These are phyloP conservation scores for Phlogophora meticulosa DNA, from an alignment of 2,888 invertebrate species.

Conservation along the genomic window DNA sequence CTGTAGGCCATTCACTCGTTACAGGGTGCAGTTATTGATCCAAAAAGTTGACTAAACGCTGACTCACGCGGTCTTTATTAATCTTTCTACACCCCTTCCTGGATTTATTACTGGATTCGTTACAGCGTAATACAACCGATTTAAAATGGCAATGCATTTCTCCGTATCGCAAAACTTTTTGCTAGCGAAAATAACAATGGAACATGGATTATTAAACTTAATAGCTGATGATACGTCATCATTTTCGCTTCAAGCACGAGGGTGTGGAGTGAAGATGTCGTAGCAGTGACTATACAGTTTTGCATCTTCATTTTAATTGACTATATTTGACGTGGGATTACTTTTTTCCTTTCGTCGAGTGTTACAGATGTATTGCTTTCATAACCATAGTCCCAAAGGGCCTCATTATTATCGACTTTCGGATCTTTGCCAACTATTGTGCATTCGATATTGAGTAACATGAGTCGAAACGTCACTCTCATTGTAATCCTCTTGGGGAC, in stretches of 20 bases:
- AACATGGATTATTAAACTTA: slow-evolving; percentile 74
- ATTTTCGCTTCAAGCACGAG: slow-evolving; percentile 62
- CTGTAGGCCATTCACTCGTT: slow-evolving; percentile 58
- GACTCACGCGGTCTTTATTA: slow-evolving; percentile 81
- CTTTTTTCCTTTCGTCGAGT: slow-evolving; percentile 59
- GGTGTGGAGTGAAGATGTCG: slow-evolving; percentile 63
- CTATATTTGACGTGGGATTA: slow-evolving; percentile 61
- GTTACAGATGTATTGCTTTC: slow-evolving; percentile 62
- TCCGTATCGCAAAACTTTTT: slow-evolving; percentile 73
- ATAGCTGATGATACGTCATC: slow-evolving; percentile 76
- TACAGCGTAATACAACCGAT: slow-evolving; percentile 78
- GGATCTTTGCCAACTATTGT: slow-evolving; percentile 53
- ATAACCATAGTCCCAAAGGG: slow-evolving; percentile 47
- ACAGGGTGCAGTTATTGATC: slow-evolving; percentile 71
- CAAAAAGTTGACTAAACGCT: slow-evolving; percentile 75
- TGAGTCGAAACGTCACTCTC: slow-evolving; percentile 30
- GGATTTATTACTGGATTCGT: slow-evolving; percentile 79
- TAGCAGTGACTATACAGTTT: slow-evolving; percentile 74
- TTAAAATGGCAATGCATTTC: slow-evolving; percentile 72
- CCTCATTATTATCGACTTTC: slow-evolving; percentile 60
- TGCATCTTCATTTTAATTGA: slow-evolving; percentile 69
- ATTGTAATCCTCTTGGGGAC: slow-evolving; percentile 32
- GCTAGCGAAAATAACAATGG: slow-evolving; percentile 74
- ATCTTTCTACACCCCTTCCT: slow-evolving; percentile 77
- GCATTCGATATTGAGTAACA: slow-evolving; percentile 46